Evolutionary conservation across 2,888 invertebrate genomes (phyloP), one percentile per base, ranked within the genome.

Genomic region (Drosophila limbata): DNA sequence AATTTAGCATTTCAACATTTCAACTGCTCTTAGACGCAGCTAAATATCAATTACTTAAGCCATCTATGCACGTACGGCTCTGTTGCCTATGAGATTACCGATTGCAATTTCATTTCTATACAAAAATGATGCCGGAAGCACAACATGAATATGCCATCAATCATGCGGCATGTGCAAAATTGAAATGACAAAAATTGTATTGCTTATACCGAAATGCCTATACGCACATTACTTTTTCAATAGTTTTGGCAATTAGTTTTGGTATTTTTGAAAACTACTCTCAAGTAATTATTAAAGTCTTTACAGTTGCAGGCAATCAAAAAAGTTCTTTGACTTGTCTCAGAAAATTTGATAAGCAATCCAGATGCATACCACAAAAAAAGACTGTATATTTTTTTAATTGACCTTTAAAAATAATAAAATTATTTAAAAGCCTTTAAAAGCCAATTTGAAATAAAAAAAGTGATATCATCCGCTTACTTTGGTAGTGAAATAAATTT

Each of bases 31-130:
- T 52, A 64, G 64, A 67, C 31, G 44, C 55, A 62, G 77, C 77
- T 77, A 69, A 83, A 82, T 69, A 79, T 72, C 80, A 83, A 84
- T 82, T 83, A 83, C 77, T 88, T 85, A 82, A 81, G 79, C 67
- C 51, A 53, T 52, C 39, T 17, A 47, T 3, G 59, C 53, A 37
- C 3, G 59, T 56, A 51, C 50, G 28, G 39, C 33, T 13, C 28
- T 55, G 9, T 21, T 52, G 33, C 2, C 33, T n/a, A 6, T 15
- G 15, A 39, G 28, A 40, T 57, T 52, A 42, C 19, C 21, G 13
- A 11, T 67, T 62, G 42, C 64, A 76, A 57, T 69, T 77, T 55
- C 45, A 45, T 55, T 61, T 35, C 33, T 47, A 47, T 44, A 53
- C 53, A 64, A 56, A 82, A 67, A 53, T 48, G 44, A 45, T 15